phyloP scores from a whole-genome alignment of 2,888 invertebrate genomes.

The Temnothorax unifasciatus region DNA sequence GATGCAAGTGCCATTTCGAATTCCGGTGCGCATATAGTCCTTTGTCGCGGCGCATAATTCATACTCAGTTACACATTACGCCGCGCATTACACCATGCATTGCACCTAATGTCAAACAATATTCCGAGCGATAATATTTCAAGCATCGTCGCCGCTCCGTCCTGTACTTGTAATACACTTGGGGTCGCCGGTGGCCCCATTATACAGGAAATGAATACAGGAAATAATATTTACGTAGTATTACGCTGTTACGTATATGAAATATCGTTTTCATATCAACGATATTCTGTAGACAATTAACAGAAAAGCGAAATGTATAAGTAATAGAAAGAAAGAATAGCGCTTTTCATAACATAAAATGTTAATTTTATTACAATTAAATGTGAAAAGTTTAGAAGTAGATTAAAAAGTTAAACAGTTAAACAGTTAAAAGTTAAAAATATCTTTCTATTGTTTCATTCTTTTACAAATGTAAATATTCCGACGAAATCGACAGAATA shows the following conservation, averaged over 20 bases:
- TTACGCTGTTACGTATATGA: not conserved
- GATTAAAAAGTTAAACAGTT: not conserved
- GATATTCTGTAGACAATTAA: not conserved
- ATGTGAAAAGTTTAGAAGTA: not conserved
- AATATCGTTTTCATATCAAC: conserved; percentile 14
- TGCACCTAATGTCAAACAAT: conserved; percentile 75
- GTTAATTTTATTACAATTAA: not conserved
- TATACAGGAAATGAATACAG: not conserved
- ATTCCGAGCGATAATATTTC: conserved; percentile 50
- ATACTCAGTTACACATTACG: conserved; percentile 76
- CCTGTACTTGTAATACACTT: conserved; percentile 35
- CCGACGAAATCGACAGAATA: not conserved
- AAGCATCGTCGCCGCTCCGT: conserved; percentile 27
- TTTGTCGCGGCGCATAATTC: conserved; percentile 74
- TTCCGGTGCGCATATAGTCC: conserved; percentile 68
- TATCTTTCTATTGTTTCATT: not conserved
- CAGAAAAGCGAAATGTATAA: not conserved
- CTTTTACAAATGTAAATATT: not conserved
- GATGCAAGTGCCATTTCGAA: conserved; percentile 75
- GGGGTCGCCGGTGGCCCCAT: not conserved
- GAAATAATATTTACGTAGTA: conserved; percentile 11
- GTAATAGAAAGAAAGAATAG: not conserved
- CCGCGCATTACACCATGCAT: conserved; percentile 71
- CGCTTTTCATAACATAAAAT: not conserved
- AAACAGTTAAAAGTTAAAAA: not conserved